Percentiles rank a stretch among this genome's conserved stretches.
Evolutionary conservation across 2,797 vertebrate genomes (phyloP).

Genomic region (Xyrichtys novacula): DNA sequence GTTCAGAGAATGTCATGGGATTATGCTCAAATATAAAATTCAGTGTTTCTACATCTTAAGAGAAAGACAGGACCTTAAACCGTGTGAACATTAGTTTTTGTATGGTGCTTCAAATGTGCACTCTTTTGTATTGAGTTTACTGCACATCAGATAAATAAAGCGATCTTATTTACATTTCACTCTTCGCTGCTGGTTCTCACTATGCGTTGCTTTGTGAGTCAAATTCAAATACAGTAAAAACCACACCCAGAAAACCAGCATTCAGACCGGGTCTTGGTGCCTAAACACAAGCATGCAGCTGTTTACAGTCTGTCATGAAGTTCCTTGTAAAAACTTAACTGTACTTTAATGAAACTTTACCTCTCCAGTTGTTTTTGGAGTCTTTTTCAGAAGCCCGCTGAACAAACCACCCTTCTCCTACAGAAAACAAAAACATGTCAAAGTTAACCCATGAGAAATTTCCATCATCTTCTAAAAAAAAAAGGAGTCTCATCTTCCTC

Average conservation of each 20-base stretch:
- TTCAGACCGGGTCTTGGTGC: neutral
- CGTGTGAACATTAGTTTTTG: no score
- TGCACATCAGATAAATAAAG: no score
- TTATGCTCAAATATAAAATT: neutral
- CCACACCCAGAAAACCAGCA: neutral
- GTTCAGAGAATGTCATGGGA: neutral
- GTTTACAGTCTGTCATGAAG: neutral
- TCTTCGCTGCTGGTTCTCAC: neutral
- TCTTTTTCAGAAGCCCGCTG: slow-evolving; percentile 64
- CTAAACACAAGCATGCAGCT: neutral
- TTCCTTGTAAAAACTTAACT: neutral
- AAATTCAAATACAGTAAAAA: neutral
- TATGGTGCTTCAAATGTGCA: no score
- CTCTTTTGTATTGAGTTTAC: no score
- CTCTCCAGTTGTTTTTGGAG: slow-evolving; percentile 53
- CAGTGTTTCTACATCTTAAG: no score
- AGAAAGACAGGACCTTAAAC: no score
- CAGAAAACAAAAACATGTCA: slow-evolving; percentile 7
- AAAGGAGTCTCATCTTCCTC: neutral
- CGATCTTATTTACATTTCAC: neutral
- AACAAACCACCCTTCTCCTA: slow-evolving; percentile 69
- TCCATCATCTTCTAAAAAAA: neutral
- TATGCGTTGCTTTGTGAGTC: neutral
- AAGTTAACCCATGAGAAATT: neutral
- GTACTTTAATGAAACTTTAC: slow-evolving; percentile 20